Evolutionary conservation across 2,888 invertebrate species (phyloP).

Genomic region (Volucella inanis): DNA sequence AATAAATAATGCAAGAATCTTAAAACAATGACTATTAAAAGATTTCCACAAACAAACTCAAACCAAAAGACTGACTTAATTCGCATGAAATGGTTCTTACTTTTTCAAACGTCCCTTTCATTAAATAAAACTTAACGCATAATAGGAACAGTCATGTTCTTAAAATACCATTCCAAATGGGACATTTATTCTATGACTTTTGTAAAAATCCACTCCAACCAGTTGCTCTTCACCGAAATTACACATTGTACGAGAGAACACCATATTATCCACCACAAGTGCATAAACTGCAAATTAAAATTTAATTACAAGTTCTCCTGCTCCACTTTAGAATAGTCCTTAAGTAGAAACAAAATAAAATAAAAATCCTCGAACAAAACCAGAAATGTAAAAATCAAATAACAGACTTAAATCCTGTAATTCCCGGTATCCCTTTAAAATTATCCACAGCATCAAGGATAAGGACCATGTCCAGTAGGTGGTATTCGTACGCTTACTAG

Average conservation of each 20-base stretch:
- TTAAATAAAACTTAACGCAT: too few relatives aligned
- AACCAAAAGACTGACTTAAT: too few relatives aligned
- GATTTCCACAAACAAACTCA: too few relatives aligned
- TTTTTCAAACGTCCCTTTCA: too few relatives aligned
- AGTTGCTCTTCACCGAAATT: slow-evolving; percentile 22
- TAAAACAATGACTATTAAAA: too few relatives aligned
- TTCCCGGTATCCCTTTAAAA: slow-evolving; percentile 1
- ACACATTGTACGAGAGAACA: slow-evolving; percentile 5
- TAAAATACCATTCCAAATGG: background rate
- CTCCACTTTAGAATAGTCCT: slow-evolving; percentile 20
- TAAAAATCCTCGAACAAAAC: background rate
- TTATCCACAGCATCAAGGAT: background rate
- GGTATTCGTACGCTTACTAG: background rate
- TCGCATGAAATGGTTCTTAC: too few relatives aligned
- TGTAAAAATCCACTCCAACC: slow-evolving; percentile 15
- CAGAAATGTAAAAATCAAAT: slow-evolving; percentile 10
- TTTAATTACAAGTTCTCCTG: slow-evolving; percentile 47
- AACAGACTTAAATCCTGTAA: slow-evolving; percentile 33
- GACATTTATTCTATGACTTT: background rate
- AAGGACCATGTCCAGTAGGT: slow-evolving; percentile 22
- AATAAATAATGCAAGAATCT: too few relatives aligned
- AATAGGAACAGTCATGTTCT: background rate
- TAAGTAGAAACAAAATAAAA: background rate
- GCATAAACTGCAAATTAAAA: slow-evolving; percentile 55
- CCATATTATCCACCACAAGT: slow-evolving; percentile 45